phyloP scores from a whole-genome alignment of 2,888 invertebrate species.

The Seira sanloemensis region DNA sequence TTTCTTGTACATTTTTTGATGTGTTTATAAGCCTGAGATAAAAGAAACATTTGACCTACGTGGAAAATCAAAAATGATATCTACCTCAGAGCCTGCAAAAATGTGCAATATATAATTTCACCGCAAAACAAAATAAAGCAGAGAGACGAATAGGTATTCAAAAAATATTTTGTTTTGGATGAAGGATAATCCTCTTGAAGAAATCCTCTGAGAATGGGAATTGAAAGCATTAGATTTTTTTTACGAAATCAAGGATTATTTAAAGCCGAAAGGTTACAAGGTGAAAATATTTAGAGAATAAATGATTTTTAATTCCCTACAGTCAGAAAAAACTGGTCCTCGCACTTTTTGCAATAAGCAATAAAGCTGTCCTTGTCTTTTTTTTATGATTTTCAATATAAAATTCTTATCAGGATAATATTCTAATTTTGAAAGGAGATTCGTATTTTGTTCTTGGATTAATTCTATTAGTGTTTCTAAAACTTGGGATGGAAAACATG shows the following conservation, averaged over 20 bases:
- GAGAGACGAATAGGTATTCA: no score
- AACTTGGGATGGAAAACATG: no score
- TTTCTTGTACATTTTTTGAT: not conserved
- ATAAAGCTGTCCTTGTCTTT: not conserved
- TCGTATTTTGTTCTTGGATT: not conserved
- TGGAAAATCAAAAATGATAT: not conserved
- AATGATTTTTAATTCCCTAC: not conserved
- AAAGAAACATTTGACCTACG: no score
- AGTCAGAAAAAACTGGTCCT: not conserved
- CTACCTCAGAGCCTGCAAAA: not conserved
- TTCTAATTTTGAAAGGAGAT: no score
- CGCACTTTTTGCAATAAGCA: not conserved
- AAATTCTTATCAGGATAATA: not conserved
- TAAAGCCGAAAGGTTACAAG: not conserved
- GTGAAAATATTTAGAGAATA: not conserved
- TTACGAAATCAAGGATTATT: not conserved
- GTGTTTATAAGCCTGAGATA: not conserved
- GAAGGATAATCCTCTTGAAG: not conserved
- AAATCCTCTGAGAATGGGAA: not conserved
- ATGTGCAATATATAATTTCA: not conserved
- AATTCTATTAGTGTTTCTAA: not conserved
- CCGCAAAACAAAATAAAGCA: not conserved
- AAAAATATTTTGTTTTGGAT: no score
- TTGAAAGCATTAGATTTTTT: not conserved
- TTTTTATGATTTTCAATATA: not conserved